Conservation (phyloP, 2,888 invertebrate genomes). For the Belgica antarctica region DNA sequence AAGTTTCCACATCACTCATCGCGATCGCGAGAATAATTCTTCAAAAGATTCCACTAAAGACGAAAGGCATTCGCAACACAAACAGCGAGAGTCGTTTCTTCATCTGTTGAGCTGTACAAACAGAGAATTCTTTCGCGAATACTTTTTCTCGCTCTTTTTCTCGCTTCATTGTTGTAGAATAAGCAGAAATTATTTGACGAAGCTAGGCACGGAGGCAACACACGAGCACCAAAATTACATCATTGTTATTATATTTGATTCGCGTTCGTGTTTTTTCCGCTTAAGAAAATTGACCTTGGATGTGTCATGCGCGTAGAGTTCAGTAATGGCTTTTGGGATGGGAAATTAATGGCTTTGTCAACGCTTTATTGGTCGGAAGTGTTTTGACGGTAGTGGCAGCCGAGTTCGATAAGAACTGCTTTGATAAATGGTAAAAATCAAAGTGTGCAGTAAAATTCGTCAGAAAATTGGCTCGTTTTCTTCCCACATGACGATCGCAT, state of each 20-base stretch:
- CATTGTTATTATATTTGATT: slow-evolving; percentile 36
- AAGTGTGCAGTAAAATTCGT: too few species aligned
- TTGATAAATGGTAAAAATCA: too few species aligned
- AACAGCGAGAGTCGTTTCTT: too few species aligned
- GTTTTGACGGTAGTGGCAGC: too few species aligned
- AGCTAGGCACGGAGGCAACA: background rate
- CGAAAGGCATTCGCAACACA: background rate
- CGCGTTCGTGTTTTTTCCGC: slow-evolving; percentile 1
- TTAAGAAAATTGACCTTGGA: slow-evolving; percentile 33
- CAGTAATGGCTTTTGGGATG: background rate
- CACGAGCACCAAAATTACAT: slow-evolving; percentile 36
- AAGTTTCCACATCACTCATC: background rate
- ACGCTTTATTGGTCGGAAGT: too few species aligned
- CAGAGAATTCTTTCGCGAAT: background rate
- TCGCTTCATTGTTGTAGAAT: slow-evolving; percentile 13
- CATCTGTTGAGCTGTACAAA: background rate
- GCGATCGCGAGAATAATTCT: background rate
- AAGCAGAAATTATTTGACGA: background rate
- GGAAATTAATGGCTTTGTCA: too few species aligned
- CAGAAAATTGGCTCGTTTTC: too few species aligned
- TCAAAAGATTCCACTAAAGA: background rate
- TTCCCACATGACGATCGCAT: too few species aligned
- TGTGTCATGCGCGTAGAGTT: slow-evolving; percentile 31
- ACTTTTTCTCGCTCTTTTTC: background rate
- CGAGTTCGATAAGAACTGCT: too few species aligned